phyloP scores from a whole-genome alignment of 2,113 vertebrate genomes.

The Anguilla japonica region DNA sequence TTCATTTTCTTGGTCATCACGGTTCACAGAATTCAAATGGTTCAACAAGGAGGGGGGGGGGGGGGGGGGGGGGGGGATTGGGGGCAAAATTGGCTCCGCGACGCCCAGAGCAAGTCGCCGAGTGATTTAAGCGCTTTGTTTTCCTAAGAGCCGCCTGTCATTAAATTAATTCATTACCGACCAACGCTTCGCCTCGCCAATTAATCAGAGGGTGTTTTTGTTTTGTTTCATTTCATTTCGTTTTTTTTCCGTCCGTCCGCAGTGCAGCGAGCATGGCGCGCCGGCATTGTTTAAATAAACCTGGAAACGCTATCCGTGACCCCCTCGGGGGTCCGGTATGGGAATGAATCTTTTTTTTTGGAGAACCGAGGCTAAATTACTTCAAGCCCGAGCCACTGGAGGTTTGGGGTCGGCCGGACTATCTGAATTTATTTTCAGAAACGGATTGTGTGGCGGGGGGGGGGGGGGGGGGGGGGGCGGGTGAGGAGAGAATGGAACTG shows the following conservation, averaged over 20 bases:
- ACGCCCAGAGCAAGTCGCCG: constrained; percentile 50
- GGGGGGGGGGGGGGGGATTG: constrained; percentile 39
- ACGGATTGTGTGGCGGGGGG: constrained; percentile 64
- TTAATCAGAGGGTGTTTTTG: constrained; percentile 75
- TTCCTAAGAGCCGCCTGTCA: constrained; percentile 62
- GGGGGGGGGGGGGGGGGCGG: constrained; percentile 49
- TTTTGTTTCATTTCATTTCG: neutral
- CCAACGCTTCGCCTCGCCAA: constrained; percentile 71
- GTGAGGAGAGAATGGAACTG: constrained; percentile 51
- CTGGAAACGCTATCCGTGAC: constrained; percentile 72
- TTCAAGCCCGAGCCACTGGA: constrained; percentile 77
- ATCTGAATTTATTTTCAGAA: constrained; percentile 83
- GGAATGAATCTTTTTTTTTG: constrained; percentile 68
- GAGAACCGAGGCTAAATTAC: constrained; percentile 74
- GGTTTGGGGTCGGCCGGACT: constrained; percentile 71
- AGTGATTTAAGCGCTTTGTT: constrained; percentile 77
- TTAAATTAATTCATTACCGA: constrained; percentile 78
- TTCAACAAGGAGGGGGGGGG: constrained; percentile 42
- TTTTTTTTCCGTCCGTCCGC: constrained; percentile 61
- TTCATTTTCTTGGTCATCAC: constrained; percentile 31
- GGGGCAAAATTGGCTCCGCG: constrained; percentile 36
- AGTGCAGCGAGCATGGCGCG: constrained; percentile 65
- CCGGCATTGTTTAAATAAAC: constrained; percentile 77
- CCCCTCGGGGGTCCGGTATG: constrained; percentile 72
- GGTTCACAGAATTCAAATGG: constrained; percentile 53